Base-by-base conservation (phyloP, 2,797 vertebrate genomes). In the Anabacerthia variegaticeps region DNA sequence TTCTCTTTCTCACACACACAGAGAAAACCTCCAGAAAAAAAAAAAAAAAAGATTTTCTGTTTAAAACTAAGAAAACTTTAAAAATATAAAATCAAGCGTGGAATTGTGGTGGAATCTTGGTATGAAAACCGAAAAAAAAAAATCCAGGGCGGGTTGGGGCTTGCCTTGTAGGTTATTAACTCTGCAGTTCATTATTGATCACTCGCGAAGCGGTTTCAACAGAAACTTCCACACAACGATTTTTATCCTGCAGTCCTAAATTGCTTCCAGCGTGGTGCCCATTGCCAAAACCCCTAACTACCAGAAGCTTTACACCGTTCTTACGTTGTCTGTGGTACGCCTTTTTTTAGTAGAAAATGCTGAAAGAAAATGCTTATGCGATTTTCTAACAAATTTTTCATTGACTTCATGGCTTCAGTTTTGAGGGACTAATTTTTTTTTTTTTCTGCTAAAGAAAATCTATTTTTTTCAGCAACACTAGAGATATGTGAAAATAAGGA, bases 101-200 rank as follows among this genome's bases (percentile, higher is more conserved):
- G 23, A 89, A 56, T 6, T 6, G 22, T 12, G 2, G 30, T 4
- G 1, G 43, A 91, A 44, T 36, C 32, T 65, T 49, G 51, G 11
- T 52, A 24, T 17, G 20, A 48, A 85, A 43, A 37, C 86, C 15
- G 32, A 41, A 41, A 69, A 34, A 63, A 63, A 51, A 32, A 74
- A 65, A 32, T 79, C 51, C 43, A 32, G 61, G 22, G 52, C 10
- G 1, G 44, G 65, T 3, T 92, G 30, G 11, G 46, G 21, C 89
- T 85, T 74, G 73, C 49, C 56, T 71, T 77, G 59, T 44, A 46
- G 76, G 62, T 72, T 68, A 37, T 77, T 92, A 88, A 49, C 36
- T 59, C 71, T 58, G 86, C 89, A 65, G 23, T 92, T 89, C 54
- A 34, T 62, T 93, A 91, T 89, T 89, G 95, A 92, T 92, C 76